Evolutionary conservation across 2,113 vertebrate species (phyloP), one percentile per base, ranked within the genome.

Genomic region (Ranitomeya imitator): DNA sequence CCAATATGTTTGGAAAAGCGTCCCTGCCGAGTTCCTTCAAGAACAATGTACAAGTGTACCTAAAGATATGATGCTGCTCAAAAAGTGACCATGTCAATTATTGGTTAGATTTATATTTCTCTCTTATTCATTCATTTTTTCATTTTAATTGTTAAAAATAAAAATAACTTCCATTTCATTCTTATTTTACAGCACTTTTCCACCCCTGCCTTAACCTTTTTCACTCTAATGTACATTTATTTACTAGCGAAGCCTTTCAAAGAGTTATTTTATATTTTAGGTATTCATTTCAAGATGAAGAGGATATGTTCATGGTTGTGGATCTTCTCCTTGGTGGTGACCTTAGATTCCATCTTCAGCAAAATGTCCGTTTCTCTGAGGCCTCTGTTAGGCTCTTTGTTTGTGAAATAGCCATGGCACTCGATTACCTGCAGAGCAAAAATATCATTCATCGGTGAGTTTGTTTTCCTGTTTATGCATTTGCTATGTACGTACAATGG

Each of bases 241-340:
- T 45, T 45, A 45, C 37, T 45, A 4, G 37, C 37, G 5, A 69
- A 14, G 2, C 0, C 2, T 71, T 73, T 14, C 69, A 23, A 4
- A 67, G n/a, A 67, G 65, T 67, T 7, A 71, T 16, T 73, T 51
- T 14, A 51, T 54, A 12, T 14, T 26, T 0, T 74, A 99, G 98
- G 98, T 99, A 99, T 92, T 99, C 98, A 0, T 99, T 99, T 93
- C 98, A 99, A 91, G 98, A 99, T 52, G 98, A 99, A 37, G 98
- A 99, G 91, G 98, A 99, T 84, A 99, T 99, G 98, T 99, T 99
- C 89, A 99, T 99, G 98, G 98, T 99, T 90, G 98, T 99, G 0
- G 98, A 99, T 91, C 90, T 99, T 82, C 96, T 99, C 15, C 94
- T 99, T 4, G 98, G 98, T 0, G 98, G 98, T 79, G 98, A 99